Base-by-base conservation (phyloP, 2,113 vertebrate species). In the Poeciliopsis retropinna region DNA sequence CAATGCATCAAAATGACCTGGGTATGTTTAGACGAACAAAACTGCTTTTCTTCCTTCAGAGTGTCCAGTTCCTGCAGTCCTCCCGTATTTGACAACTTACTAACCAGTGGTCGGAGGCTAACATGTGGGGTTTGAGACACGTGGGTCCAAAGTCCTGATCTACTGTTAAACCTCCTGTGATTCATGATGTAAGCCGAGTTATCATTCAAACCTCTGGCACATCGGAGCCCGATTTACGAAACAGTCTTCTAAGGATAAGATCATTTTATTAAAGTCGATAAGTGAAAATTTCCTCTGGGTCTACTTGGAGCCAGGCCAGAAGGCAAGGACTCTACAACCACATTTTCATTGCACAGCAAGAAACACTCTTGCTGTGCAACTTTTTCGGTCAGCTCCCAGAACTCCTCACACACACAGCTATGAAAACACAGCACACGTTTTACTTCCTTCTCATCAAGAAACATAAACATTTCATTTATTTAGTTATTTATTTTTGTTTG, bases 281-380 rank as follows among this genome's bases (percentile, higher is more conserved):
- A 37, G n/a, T 80, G 73, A 86, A 83, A 57, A 82, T 91, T 85
- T 79, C 66, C 86, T 79, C 64, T 62, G 75, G 80, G 82, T 79
- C 74, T 82, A 63, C 54, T 82, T 84, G 75, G 86, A 84, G 80
- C 87, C 88, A 73, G 73, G 81, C 78, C 86, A 89, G 80, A 79
- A 92, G 89, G 85, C 92, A 81, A 88, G 80, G 78, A 64, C 68
- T 72, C 47, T 75, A 81, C 78, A 85, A 81, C 81, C 75, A 64
- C 70, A 88, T 61, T 30, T 81, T 82, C 72, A 81, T 88, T 87
- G 85, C 67, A 69, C 76, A 73, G 47, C 74, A 69, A 32, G 57
- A 34, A 78, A 75, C 57, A 70, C 72, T 47, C 72, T 57, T 28
- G 51, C 70, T 84, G 41, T 64, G 34, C 83, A 41, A 64, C 66